These are phyloP conservation scores for Montipora cactus DNA, from an alignment of 64 coral and sea anemone genomes.

Conservation along the genomic window DNA sequence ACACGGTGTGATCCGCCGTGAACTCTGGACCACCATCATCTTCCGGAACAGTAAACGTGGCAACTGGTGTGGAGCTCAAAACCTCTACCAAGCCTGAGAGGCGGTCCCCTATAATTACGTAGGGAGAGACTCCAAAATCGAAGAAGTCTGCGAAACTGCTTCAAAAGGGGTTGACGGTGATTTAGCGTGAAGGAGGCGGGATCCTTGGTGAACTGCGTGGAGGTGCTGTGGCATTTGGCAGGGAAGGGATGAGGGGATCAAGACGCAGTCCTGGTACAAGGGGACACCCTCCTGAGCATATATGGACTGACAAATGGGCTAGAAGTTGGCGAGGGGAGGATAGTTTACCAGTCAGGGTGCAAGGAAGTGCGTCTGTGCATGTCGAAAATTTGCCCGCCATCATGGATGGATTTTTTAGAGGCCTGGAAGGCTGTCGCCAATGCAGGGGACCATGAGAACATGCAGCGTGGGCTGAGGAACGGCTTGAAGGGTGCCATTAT, in stretches of 20 bases:
- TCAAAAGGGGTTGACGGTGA: slow-evolving; percentile 6
- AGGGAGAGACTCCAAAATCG: slow-evolving; percentile 9
- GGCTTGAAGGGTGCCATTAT: no score
- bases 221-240: background rate
- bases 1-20: slow-evolving; percentile 47
- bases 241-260: background rate
- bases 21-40: slow-evolving; percentile 47
- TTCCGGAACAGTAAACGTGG: slow-evolving; percentile 39
- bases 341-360: background rate
- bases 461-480: no score
- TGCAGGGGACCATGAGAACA: no score
- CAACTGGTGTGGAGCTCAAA: slow-evolving; percentile 19
- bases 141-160: slow-evolving; percentile 23
- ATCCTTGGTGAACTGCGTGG: slow-evolving; percentile 17
- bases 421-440: no score
- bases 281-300: background rate
- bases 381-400: background rate
- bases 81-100: slow-evolving; percentile 66
- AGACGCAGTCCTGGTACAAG: background rate
- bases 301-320: background rate
- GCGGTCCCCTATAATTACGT: slow-evolving; percentile 18
- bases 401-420: background rate
- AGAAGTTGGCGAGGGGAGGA: background rate
- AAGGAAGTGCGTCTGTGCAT: no score
- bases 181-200: background rate